Evolutionary conservation across 2,888 invertebrate species (phyloP), one percentile per base, ranked within the genome.

Genomic region (Sclerodermus sp.): DNA sequence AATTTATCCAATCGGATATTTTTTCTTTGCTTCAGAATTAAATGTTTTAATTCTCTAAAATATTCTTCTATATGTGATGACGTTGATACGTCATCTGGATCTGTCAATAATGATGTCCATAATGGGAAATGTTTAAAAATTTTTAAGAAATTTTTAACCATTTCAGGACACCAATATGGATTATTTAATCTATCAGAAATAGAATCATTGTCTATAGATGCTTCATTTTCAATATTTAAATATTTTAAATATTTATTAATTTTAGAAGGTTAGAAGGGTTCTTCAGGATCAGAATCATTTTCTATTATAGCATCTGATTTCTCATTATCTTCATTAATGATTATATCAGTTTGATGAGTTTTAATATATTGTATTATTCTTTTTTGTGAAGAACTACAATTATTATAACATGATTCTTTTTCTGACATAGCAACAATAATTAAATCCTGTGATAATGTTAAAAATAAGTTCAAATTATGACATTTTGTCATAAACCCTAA

Each of bases 341-440:
- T 9, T 13, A 15, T 37, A 37, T 15, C 14, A 37, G 9, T 37
- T 16, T 37, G 38, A 37, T 37, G 15, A 37, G 15, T 15, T 23
- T 53, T 53, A 10, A 47, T n/a, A 31, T 18, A 17, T 2, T 39
- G 44, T 18, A 55, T 45, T 1, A 53, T 9, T 8, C 47, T 50
- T 8, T 51, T 51, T 9, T 52, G 31, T 6, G 51, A 55, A 23
- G 53, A 50, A 36, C 53, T 55, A 37, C 48, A 55, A 9, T 45
- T 50, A n/a, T 41, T 40, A 1, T 46, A 9, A 30, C 30, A 30
- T 30, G 6, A 30, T 30, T 10, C 6, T 9, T 30, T 9, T 30
- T 10, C 30, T 30, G 30, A 30, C 10, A 10, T 9, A 10, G 30
- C 30, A 30, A 30, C 30, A 30, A 10, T 9, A 6, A 30, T 10